A percentile compares a stretch with the other conserved stretches of the same genome.
phyloP scores from a whole-genome alignment of 1,140 invertebrate species.

The Amyelois transitella region DNA sequence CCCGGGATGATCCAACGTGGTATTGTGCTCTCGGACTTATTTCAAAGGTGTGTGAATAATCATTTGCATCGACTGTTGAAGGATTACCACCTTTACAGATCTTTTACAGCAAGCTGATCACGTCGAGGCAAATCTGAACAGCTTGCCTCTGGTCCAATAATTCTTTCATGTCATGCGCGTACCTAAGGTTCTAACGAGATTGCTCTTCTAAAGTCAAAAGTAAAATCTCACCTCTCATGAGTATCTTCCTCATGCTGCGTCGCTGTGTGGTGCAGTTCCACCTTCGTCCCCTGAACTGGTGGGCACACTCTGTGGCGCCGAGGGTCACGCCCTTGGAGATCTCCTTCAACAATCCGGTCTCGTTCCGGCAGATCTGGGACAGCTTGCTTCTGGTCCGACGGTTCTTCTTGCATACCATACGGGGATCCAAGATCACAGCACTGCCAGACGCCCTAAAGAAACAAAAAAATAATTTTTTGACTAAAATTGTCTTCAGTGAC shows the following conservation, averaged over 20 bases:
- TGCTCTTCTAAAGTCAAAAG: no score
- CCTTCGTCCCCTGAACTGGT: slow-evolving; percentile 86
- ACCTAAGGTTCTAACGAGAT: no score
- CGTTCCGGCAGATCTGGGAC: slow-evolving; percentile 84
- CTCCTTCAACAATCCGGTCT: slow-evolving; percentile 84
- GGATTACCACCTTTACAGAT: no score
- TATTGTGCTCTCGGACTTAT: no score
- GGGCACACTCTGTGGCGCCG: slow-evolving; percentile 88
- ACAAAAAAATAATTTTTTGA: slow-evolving; percentile 8
- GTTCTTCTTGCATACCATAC: slow-evolving; percentile 87
- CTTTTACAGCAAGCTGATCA: no score
- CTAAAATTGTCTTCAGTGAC: no score
- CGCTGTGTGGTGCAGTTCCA: slow-evolving; percentile 90
- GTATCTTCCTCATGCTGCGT: slow-evolving; percentile 86
- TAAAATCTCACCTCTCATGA: slow-evolving; percentile 89
- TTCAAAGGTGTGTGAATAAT: no score
- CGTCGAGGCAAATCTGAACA: no score
- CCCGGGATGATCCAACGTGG: no score
- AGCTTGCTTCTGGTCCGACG: slow-evolving; percentile 83
- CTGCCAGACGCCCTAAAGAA: slow-evolving; percentile 82
- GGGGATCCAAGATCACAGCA: slow-evolving; percentile 90
- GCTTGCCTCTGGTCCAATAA: no score
- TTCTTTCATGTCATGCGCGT: no score
- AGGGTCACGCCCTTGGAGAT: slow-evolving; percentile 85
- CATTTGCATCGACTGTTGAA: no score